Percentiles rank a stretch among this genome's conserved stretches.
Conservation (phyloP, 2,888 invertebrate genomes). For the Halictus ligatus region DNA sequence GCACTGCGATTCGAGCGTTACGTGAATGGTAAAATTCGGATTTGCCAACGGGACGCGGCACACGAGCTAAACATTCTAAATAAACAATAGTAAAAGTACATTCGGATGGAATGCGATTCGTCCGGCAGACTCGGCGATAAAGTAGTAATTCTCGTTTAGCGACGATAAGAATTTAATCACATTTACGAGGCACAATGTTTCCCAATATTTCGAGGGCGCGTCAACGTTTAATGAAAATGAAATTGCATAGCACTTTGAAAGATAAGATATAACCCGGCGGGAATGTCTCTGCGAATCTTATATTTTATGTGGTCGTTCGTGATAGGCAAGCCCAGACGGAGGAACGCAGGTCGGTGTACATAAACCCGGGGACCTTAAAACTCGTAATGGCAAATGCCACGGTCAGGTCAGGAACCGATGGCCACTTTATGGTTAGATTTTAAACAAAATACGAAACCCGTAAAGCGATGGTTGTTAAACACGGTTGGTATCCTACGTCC, state of each 20-base stretch:
- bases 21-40: background rate
- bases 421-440: constrained; percentile 77
- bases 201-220: background rate
- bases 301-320: background rate
- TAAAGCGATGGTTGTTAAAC: constrained; percentile 79
- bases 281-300: background rate
- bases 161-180: background rate
- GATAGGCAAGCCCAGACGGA: background rate
- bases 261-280: background rate
- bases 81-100: background rate
- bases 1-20: background rate
- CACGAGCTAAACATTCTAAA: background rate
- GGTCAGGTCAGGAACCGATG: constrained; percentile 43
- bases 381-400: constrained; percentile 39
- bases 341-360: background rate
- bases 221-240: constrained; percentile 2
- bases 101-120: background rate
- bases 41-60: background rate
- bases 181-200: background rate
- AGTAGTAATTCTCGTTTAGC: background rate
- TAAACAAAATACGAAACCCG: constrained; percentile 80
- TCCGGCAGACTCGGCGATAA: background rate
- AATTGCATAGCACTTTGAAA: background rate
- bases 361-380: constrained; percentile 33
- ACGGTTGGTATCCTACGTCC: constrained; percentile 63